Evolutionary conservation across 2,888 invertebrate species (phyloP).

Genomic region (Perdita meconis): DNA sequence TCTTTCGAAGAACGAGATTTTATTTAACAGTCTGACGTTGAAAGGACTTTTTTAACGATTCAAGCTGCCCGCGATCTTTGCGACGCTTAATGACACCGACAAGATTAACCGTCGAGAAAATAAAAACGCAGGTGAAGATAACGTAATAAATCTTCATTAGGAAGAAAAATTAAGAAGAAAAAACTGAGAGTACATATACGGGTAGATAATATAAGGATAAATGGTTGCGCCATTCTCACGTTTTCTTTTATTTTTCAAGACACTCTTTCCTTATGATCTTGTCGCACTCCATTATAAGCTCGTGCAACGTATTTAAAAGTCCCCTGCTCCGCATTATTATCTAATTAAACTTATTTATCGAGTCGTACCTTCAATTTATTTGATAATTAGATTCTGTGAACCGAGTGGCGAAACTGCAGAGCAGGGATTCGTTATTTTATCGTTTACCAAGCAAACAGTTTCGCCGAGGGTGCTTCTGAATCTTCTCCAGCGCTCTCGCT

Average conservation of each 20-base stretch:
- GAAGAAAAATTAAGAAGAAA: slow-evolving; percentile 20
- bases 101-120: slow-evolving; percentile 67
- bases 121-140: slow-evolving; percentile 60
- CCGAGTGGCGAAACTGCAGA: not conserved
- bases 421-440: slow-evolving; percentile 50
- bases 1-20: not conserved
- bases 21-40: slow-evolving; percentile 17
- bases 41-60: slow-evolving; percentile 41
- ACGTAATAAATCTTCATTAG: slow-evolving; percentile 73
- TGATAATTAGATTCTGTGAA: not conserved
- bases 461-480: slow-evolving; percentile 42
- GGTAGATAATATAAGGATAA: slow-evolving; percentile 61
- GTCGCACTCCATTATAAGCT: not conserved
- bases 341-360: slow-evolving; percentile 3
- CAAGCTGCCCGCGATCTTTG: slow-evolving; percentile 50
- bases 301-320: not conserved
- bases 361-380: not conserved
- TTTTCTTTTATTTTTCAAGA: slow-evolving; percentile 10
- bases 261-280: slow-evolving; percentile 1
- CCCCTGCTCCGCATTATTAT: not conserved
- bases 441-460: slow-evolving; percentile 63
- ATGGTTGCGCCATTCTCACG: too few species aligned
- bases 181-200: slow-evolving; percentile 51
- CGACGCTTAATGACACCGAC: slow-evolving; percentile 55
- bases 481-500: slow-evolving; percentile 26